Evolutionary conservation across 2,888 invertebrate species (phyloP).

Genomic region (Caenorhabditis japonica): DNA sequence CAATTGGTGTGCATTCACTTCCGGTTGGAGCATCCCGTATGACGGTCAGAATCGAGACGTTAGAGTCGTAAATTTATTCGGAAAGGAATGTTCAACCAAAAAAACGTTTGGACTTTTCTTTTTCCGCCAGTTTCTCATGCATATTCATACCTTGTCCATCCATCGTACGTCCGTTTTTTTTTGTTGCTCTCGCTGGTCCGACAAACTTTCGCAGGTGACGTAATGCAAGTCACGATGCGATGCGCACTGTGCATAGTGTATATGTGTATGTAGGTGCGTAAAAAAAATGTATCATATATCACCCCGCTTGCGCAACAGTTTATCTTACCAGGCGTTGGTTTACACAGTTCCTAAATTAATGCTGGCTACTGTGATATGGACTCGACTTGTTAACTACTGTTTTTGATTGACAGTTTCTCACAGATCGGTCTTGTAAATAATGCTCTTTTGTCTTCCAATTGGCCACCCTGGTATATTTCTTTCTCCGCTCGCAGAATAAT

Average conservation of each 20-base stretch:
- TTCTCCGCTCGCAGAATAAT: constrained; percentile 28
- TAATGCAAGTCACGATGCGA: constrained; percentile 1
- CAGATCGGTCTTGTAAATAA: constrained; percentile 26
- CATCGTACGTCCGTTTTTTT: constrained; percentile 1
- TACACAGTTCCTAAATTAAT: too few species aligned
- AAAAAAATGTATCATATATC: constrained; percentile 21
- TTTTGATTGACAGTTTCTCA: too few species aligned
- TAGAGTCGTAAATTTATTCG: constrained; percentile 4
- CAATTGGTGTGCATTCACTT: constrained; percentile 45
- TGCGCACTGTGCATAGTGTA: constrained; percentile 18
- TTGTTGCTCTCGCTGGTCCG: constrained; percentile 1
- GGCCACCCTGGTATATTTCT: constrained; percentile 33
- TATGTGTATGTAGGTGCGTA: constrained; percentile 8
- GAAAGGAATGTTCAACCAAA: too few species aligned
- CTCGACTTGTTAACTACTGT: too few species aligned
- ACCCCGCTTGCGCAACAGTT: constrained; percentile 42
- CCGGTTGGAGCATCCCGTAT: constrained; percentile 35
- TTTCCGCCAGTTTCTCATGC: constrained; percentile 16
- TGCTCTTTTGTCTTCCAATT: constrained; percentile 32
- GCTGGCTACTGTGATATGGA: too few species aligned
- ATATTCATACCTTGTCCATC: constrained; percentile 5
- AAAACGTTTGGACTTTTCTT: too few species aligned
- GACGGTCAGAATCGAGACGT: constrained; percentile 31
- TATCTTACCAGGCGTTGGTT: too few species aligned
- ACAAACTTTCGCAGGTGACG: constrained; percentile 18